Evolutionary conservation across 2,888 invertebrate genomes (phyloP).

Genomic region (Oligia latruncula): DNA sequence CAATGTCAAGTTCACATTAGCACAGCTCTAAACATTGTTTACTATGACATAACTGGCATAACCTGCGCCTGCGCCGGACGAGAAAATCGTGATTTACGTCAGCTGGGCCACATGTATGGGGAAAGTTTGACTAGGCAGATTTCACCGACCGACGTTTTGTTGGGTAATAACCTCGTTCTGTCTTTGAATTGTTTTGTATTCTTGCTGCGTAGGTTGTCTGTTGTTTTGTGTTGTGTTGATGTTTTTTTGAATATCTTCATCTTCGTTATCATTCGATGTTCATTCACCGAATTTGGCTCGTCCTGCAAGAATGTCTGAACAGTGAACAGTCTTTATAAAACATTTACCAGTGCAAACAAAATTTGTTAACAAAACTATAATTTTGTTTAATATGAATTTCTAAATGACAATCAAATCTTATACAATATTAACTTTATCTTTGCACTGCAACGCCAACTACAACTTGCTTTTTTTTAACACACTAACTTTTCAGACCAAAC

Average conservation of each 20-base stretch:
- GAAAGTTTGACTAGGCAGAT: constrained; percentile 71
- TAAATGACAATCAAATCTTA: background rate
- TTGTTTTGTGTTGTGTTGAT: background rate
- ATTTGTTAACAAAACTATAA: no score
- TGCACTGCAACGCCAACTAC: background rate
- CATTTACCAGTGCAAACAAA: background rate
- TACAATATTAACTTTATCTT: background rate
- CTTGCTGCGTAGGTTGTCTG: constrained; percentile 15
- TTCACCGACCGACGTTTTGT: constrained; percentile 66
- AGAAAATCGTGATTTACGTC: constrained; percentile 72
- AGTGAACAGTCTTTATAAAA: background rate
- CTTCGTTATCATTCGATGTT: background rate
- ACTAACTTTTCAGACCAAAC: background rate
- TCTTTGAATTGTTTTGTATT: constrained; percentile 43
- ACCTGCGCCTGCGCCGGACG: constrained; percentile 62
- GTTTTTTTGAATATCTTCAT: background rate
- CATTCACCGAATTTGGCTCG: background rate
- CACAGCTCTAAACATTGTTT: constrained; percentile 58
- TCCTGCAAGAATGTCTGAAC: background rate
- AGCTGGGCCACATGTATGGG: constrained; percentile 65
- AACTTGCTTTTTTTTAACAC: background rate
- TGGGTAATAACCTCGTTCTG: constrained; percentile 63
- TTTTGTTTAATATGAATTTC: background rate
- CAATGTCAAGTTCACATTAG: constrained; percentile 64
- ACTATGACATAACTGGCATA: constrained; percentile 70